phyloP scores from a whole-genome alignment of 2,113 vertebrate species.

The Chaetura pelagica region DNA sequence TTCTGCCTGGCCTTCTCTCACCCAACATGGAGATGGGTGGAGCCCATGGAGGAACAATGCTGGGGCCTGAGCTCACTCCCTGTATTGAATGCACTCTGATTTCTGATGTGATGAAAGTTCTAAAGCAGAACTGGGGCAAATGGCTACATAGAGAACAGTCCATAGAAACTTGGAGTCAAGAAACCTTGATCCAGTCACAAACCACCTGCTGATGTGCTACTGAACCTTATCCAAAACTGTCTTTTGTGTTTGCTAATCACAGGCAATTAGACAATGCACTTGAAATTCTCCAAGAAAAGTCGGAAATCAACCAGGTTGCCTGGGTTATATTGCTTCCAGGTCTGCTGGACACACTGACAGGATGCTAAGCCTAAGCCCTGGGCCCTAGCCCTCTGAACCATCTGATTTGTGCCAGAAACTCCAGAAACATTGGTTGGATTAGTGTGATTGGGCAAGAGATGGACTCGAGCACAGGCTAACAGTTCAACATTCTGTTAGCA shows the following conservation, averaged over 20 bases:
- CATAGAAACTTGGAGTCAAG: background rate
- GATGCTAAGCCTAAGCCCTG: background rate
- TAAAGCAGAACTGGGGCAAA: background rate
- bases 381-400: background rate
- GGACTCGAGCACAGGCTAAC: background rate
- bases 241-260: background rate
- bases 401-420: background rate
- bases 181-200: background rate
- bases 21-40: background rate
- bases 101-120: background rate
- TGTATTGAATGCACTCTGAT: background rate
- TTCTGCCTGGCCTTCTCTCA: background rate
- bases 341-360: background rate
- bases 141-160: background rate
- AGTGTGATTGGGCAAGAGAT: background rate
- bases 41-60: accelerated
- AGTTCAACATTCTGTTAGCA: background rate
- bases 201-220: background rate
- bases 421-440: background rate
- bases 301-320: background rate
- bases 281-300: background rate
- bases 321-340: background rate
- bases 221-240: background rate
- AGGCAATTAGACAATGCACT: background rate
- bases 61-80: background rate